phyloP scores from a whole-genome alignment of 2,113 vertebrate genomes.

The Labeo catla region DNA sequence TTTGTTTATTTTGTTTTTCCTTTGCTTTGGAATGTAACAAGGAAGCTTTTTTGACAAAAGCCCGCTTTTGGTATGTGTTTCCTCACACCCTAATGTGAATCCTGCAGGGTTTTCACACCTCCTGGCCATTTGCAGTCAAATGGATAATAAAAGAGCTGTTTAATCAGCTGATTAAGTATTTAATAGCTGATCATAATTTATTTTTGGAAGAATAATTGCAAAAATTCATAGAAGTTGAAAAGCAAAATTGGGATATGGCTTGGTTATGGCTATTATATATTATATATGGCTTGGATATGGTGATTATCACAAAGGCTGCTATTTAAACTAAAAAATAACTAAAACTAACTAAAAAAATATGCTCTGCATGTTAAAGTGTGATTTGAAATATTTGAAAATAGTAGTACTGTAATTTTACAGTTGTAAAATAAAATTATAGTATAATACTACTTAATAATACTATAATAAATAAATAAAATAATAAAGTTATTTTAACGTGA shows the following conservation, averaged over 20 bases:
- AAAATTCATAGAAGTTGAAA: too few species aligned
- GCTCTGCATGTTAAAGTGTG: background rate
- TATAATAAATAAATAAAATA: too few species aligned
- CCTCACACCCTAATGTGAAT: background rate
- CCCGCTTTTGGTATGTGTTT: background rate
- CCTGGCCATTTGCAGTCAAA: background rate
- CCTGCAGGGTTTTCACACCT: background rate
- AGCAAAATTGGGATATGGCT: background rate
- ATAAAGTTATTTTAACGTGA: background rate
- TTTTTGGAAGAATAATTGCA: background rate
- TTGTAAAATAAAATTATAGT: background rate
- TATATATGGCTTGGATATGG: too few species aligned
- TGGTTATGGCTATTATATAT: too few species aligned
- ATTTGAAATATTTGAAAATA: background rate
- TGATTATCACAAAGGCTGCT: background rate
- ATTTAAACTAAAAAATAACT: background rate
- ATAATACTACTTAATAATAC: too few species aligned
- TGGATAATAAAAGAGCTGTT: background rate
- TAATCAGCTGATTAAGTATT: background rate
- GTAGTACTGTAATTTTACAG: background rate
- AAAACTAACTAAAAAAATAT: background rate
- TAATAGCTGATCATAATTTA: background rate
- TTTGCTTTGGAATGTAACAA: background rate
- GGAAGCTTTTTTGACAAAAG: background rate
- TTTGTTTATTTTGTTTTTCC: background rate